Evolutionary conservation across 2,113 vertebrate genomes (phyloP).

Genomic region (Pelobates fuscus): DNA sequence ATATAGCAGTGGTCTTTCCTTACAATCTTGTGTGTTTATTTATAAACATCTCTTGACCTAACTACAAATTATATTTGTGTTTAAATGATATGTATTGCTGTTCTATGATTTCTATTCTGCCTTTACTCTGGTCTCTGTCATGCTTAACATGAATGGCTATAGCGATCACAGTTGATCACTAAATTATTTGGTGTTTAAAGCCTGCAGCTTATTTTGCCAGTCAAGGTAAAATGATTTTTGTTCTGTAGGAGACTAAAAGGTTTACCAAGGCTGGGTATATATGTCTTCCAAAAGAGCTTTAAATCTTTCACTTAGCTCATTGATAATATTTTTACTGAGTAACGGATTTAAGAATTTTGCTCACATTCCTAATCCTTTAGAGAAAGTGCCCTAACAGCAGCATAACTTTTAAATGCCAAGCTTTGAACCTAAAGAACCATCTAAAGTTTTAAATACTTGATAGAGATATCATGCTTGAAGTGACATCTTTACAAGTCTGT

Average conservation of each 20-base stretch:
- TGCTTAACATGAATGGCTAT: too few species aligned
- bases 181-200: slow-evolving; percentile 17
- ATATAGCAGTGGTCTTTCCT: background rate
- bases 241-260: background rate
- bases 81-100: background rate
- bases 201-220: background rate
- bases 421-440: slow-evolving; percentile 32
- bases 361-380: slow-evolving; percentile 25
- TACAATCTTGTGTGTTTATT: background rate
- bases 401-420: slow-evolving; percentile 22
- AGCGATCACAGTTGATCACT: slow-evolving; percentile 7
- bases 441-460: slow-evolving; percentile 35
- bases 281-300: slow-evolving; percentile 23
- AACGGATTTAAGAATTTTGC: slow-evolving; percentile 30
- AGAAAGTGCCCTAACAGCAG: slow-evolving; percentile 10
- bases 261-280: slow-evolving; percentile 31
- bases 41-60: background rate
- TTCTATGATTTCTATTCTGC: background rate
- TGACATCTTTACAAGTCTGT: slow-evolving; percentile 16
- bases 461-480: slow-evolving; percentile 35
- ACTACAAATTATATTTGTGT: background rate
- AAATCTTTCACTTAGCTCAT: slow-evolving; percentile 29
- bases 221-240: slow-evolving; percentile 21
- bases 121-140: too few species aligned
- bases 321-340: slow-evolving; percentile 25